These are phyloP conservation scores for Dicerorhinus sumatrensis DNA, from an alignment of 2,113 vertebrate genomes.

Conservation along the genomic window DNA sequence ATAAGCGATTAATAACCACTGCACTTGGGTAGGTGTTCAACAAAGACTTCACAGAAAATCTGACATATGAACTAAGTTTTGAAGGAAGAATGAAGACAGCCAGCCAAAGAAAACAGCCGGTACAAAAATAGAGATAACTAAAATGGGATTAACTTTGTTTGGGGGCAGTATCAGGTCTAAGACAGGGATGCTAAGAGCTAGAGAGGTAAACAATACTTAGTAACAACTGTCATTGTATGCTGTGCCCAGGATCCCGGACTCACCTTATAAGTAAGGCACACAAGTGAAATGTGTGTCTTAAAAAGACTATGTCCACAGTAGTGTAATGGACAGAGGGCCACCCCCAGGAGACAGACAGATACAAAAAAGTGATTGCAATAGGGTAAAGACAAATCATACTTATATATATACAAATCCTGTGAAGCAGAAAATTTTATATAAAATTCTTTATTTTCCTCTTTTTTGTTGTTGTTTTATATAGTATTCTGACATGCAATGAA, in stretches of 20 bases:
- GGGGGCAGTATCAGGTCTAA: rapidly evolving
- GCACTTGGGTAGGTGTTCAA: neutral
- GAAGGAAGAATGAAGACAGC: neutral
- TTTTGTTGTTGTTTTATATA: neutral
- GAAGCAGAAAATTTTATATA: neutral
- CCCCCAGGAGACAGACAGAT: neutral
- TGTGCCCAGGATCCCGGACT: neutral
- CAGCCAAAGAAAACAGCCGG: neutral
- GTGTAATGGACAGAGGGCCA: neutral
- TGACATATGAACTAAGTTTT: neutral
- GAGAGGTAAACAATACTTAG: neutral
- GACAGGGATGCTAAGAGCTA: neutral
- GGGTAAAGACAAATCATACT: neutral
- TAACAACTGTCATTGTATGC: neutral
- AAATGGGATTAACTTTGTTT: neutral
- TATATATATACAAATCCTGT: neutral
- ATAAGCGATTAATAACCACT: neutral
- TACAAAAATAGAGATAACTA: neutral
- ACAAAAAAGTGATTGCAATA: neutral
- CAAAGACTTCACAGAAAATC: neutral
- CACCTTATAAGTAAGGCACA: neutral
- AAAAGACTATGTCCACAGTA: neutral
- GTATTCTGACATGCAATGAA: neutral
- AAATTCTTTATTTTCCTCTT: neutral
- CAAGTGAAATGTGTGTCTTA: neutral